phyloP scores from a whole-genome alignment of 2,113 vertebrate species.

The Prunella himalayana region DNA sequence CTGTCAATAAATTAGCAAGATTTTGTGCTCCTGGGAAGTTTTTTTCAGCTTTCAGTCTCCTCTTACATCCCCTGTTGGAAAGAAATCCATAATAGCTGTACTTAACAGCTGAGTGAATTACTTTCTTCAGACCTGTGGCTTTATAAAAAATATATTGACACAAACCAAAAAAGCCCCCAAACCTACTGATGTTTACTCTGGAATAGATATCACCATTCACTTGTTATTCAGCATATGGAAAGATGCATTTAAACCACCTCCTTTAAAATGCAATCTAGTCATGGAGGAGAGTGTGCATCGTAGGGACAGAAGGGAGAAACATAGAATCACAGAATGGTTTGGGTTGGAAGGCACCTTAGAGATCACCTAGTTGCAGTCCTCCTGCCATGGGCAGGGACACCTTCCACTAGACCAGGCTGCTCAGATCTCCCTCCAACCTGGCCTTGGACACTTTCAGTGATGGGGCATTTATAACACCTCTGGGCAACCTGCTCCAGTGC shows the following conservation, averaged over 20 bases:
- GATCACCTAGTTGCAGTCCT: neutral
- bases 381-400: neutral
- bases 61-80: neutral
- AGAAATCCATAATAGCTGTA: neutral
- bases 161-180: neutral
- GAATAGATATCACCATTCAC: neutral
- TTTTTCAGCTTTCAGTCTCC: neutral
- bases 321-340: neutral
- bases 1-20: neutral
- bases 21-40: neutral
- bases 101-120: neutral
- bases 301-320: neutral
- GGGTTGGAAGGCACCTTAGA: neutral
- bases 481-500: neutral
- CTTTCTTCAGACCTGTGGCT: neutral
- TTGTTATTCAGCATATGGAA: neutral
- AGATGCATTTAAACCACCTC: neutral
- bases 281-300: neutral
- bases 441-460: neutral
- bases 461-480: neutral
- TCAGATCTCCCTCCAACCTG: neutral
- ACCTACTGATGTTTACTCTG: neutral
- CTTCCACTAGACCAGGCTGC: too few relatives aligned
- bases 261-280: neutral
- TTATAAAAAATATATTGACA: neutral